phyloP scores from a whole-genome alignment of 92 coral and sea anemone genomes.

The Palythoa grandiflora region DNA sequence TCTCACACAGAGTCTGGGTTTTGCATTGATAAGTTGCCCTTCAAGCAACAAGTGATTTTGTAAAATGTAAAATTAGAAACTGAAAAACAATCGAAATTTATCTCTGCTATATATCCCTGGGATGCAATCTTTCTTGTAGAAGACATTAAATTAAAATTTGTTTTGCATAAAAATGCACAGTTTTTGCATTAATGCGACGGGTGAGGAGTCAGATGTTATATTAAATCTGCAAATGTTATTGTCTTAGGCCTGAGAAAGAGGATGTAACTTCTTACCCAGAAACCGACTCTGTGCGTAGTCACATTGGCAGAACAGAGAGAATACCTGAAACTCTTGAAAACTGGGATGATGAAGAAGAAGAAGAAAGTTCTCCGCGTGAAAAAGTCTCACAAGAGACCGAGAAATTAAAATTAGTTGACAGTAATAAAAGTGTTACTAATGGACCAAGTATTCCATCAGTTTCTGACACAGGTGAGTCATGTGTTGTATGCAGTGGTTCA shows the following conservation, averaged over 20 bases:
- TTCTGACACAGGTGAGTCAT: conserved; percentile 8
- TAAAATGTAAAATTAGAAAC: too few species aligned
- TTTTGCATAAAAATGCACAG: not conserved
- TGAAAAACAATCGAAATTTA: too few species aligned
- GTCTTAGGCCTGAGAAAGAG: conserved; percentile 22
- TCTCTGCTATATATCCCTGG: too few species aligned
- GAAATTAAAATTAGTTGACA: conserved; percentile 13
- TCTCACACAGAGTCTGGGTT: too few species aligned
- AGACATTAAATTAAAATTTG: too few species aligned
- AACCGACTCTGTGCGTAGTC: not conserved
- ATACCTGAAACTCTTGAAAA: conserved; percentile 31
- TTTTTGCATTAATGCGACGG: not conserved
- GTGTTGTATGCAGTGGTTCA: not conserved
- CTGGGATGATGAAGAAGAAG: conserved; percentile 24
- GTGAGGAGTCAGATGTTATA: not conserved
- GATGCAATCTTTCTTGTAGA: too few species aligned
- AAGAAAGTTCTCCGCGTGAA: not conserved
- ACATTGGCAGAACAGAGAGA: conserved; percentile 10
- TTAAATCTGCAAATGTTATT: not conserved
- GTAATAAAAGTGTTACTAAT: conserved; percentile 14
- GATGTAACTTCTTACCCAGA: conserved; percentile 1
- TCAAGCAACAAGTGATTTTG: too few species aligned
- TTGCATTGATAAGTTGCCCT: too few species aligned
- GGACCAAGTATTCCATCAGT: conserved; percentile 8
- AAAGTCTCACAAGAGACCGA: not conserved